Evolutionary conservation across 2,797 vertebrate genomes (phyloP).

Genomic region (Sebastiscus albofasciatus): DNA sequence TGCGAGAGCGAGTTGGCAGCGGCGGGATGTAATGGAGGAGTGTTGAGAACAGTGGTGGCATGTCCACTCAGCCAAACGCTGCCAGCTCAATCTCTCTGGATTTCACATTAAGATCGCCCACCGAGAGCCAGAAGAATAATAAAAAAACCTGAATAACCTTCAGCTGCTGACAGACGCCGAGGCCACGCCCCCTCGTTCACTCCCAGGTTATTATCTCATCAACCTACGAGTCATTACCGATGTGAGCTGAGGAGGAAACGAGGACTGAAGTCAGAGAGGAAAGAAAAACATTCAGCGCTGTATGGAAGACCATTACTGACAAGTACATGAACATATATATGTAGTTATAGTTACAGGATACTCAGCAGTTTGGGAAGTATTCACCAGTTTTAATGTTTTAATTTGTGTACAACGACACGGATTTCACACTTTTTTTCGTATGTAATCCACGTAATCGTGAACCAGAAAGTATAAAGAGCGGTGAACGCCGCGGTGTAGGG

Average conservation of each 20-base stretch:
- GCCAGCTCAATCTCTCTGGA: slow-evolving; percentile 63
- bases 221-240: slow-evolving; percentile 33
- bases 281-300: background rate
- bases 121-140: slow-evolving; percentile 17
- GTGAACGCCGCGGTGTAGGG: fast-evolving
- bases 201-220: slow-evolving; percentile 50
- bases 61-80: slow-evolving; percentile 49
- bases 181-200: slow-evolving; percentile 39
- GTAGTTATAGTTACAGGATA: no score
- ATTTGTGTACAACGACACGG: fast-evolving
- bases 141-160: slow-evolving; percentile 29
- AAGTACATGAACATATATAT: background rate
- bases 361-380: no score
- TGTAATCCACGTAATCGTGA: no score
- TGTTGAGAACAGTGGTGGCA: slow-evolving; percentile 37
- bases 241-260: slow-evolving; percentile 17
- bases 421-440: no score
- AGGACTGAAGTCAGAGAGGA: slow-evolving; percentile 36
- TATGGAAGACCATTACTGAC: background rate
- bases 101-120: slow-evolving; percentile 73
- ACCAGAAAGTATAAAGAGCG: fast-evolving
- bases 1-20: slow-evolving; percentile 14
- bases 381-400: no score
- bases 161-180: slow-evolving; percentile 42
- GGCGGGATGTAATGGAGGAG: slow-evolving; percentile 3